phyloP scores from a whole-genome alignment of 2,113 vertebrate genomes.

The Arothron firmamentum region DNA sequence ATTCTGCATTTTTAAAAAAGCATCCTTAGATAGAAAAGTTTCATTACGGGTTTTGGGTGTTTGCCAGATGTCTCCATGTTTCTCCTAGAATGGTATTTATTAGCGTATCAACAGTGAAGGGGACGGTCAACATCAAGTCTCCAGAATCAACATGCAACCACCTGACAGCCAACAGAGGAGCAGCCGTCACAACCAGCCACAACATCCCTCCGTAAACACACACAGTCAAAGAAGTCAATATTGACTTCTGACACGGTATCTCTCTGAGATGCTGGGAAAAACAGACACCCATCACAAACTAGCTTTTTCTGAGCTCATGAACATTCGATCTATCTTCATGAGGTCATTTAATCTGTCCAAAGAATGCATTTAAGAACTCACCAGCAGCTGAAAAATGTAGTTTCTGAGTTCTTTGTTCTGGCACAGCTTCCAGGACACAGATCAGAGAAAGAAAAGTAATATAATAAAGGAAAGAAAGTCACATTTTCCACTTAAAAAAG shows the following conservation, averaged over 20 bases:
- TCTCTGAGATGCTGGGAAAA: neutral
- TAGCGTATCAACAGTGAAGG: conserved; percentile 61
- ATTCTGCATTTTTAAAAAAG: too few relatives aligned
- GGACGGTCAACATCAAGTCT: conserved; percentile 58
- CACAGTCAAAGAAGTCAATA: conserved; percentile 18
- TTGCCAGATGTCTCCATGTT: conserved; percentile 56
- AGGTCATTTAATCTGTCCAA: neutral
- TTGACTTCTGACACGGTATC: conserved; percentile 9
- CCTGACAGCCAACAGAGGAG: conserved; percentile 44
- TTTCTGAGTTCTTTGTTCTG: neutral
- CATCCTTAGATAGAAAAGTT: too few relatives aligned
- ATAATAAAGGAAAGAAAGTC: too few relatives aligned
- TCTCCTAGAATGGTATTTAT: conserved; percentile 47
- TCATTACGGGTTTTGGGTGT: conserved; percentile 10
- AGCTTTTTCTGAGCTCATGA: neutral
- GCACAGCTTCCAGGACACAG: conserved; percentile 1
- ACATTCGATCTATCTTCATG: neutral
- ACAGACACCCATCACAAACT: neutral
- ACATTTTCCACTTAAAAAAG: neutral
- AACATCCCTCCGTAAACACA: conserved; percentile 45
- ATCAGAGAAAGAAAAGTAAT: neutral
- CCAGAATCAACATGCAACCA: conserved; percentile 49
- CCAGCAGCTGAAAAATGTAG: conserved; percentile 16
- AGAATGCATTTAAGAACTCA: conserved; percentile 19
- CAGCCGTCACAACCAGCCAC: conserved; percentile 27